Base-by-base conservation (phyloP, 2,888 invertebrate species). In the Ectobius pallidus region DNA sequence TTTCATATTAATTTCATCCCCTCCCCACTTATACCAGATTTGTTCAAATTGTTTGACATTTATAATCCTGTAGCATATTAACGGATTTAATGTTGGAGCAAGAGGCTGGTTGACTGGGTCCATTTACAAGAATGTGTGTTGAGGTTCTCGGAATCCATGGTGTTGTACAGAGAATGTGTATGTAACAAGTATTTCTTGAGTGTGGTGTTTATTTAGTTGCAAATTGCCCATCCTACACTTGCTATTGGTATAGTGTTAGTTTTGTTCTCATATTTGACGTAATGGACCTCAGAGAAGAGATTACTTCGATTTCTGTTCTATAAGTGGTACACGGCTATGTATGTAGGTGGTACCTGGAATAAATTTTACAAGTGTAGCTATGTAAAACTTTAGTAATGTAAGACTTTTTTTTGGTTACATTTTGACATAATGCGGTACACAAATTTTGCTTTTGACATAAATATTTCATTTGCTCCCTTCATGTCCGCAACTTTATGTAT, bases 101-200 rank as follows among this genome's bases (percentile, higher is more conserved):
- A 52, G 49, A 58, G 67, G 73, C 73, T 73, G 73, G 73, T 73
- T 73, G 69, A 73, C 58, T 72, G 68, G 73, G 73, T 69, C 73
- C 73, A 73, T 73, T 34, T 52, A 70, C 44, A 58, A 70, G 70
- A 39, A 70, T 70, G 70, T 42, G 70, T 70, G 70, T 46, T 46
- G 44, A n/a, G 32, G 27, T 42, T 42, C 6, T 22, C 44, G 61
- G 61, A 70, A 52, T 70, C 69, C 69, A 55, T 25, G 61, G 27
- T 58, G 61, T 14, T 70, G 70, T 70, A 70, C 70, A 70, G 70
- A 44, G 42, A 46, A 46, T 46, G 58, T 58, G n/a, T 58, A 58
- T 58, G 58, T 58, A 58, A 58, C 18, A 58, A 30, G 58, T 58
- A 58, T 58, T 58, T n/a, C 58, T 58, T 58, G 58, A 58, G 30